Base-by-base conservation (phyloP, 2,797 vertebrate species). In the Hemibagrus guttatus region DNA sequence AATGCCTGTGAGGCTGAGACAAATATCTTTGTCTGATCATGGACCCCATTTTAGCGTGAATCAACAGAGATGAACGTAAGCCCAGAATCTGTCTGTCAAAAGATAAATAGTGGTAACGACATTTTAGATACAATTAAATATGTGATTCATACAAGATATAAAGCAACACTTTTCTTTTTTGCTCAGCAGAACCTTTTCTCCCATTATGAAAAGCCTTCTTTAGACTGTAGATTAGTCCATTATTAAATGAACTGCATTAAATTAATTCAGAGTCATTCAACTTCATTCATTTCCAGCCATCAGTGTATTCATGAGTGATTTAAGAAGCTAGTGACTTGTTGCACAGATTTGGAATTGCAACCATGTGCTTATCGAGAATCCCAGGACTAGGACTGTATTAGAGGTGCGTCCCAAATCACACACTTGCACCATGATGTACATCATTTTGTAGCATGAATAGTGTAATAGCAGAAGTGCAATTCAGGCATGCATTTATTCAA, bases 11-110 rank as follows among this genome's bases (percentile, higher is more conserved):
- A 42, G 78, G 2, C 35, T 56, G 54, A 58, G 3, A 39, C 19
- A 42, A 80, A 80, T 80, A 61, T 80, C 78, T 56, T 35, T 4
- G 42, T 56, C 35, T 61, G 35, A 80, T 80, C 78, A 56, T 35
- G 28, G 52, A 1, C 28, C n/a, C 17, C 17, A 58, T 79, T 58
- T 79, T 79, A 39, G 28, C 35, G 39, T 23, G 75, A 79, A 79
- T 58, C 19, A 79, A 79, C 19, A 79, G 54, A 56, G 17, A 78
- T 58, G 11, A 58, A 79, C 13, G 28, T 26, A 79, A 59, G 31
- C 54, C 31, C 28, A 54, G 74, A 76, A 76, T 4, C 3, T 31
- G n/a, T 7, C 7, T 7, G 1, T 11, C 74, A 76, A 58, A 23
- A 79, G 58, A 74, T 26, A n/a, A 75, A 75, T n/a, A 23, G 16